Percentiles rank a stretch among this genome's conserved stretches.
Evolutionary conservation across 2,797 vertebrate species (phyloP).

Genomic region (Holocentrus rufus): DNA sequence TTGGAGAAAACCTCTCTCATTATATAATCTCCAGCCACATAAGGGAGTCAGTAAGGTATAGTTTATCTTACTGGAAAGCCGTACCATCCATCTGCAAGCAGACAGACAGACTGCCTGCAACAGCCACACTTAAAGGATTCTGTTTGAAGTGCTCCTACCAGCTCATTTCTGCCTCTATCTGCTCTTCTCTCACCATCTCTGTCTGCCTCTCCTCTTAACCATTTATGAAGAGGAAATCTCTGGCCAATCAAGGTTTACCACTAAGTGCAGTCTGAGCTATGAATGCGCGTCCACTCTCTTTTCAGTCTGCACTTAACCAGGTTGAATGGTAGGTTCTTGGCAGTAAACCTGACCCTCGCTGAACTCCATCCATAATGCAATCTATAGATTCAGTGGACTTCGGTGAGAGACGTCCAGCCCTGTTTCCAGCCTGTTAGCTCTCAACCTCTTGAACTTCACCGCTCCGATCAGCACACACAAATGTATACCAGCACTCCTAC

Average conservation of each 20-base stretch:
- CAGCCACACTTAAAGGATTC: constrained; percentile 17
- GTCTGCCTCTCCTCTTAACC: constrained; percentile 36
- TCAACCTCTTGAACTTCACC: constrained; percentile 31
- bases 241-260: constrained; percentile 57
- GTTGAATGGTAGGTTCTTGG: constrained; percentile 37
- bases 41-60: constrained; percentile 4
- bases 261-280: constrained; percentile 50
- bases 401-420: constrained; percentile 17
- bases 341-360: constrained; percentile 50
- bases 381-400: constrained; percentile 42
- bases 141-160: constrained; percentile 35
- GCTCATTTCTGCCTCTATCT: constrained; percentile 24
- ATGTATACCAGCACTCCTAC: background rate
- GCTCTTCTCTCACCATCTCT: background rate
- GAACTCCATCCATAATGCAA: constrained; percentile 57
- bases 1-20: background rate
- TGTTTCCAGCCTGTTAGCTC: constrained; percentile 42
- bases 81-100: constrained; percentile 27
- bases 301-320: constrained; percentile 37
- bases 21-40: constrained; percentile 20
- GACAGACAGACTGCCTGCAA: constrained; percentile 15
- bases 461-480: constrained; percentile 12
- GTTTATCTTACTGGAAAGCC: constrained; percentile 4
- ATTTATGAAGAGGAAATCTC: constrained; percentile 49
- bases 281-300: constrained; percentile 22